Evolutionary conservation across 2,113 vertebrate genomes (phyloP).

Genomic region (Hylia prasina): DNA sequence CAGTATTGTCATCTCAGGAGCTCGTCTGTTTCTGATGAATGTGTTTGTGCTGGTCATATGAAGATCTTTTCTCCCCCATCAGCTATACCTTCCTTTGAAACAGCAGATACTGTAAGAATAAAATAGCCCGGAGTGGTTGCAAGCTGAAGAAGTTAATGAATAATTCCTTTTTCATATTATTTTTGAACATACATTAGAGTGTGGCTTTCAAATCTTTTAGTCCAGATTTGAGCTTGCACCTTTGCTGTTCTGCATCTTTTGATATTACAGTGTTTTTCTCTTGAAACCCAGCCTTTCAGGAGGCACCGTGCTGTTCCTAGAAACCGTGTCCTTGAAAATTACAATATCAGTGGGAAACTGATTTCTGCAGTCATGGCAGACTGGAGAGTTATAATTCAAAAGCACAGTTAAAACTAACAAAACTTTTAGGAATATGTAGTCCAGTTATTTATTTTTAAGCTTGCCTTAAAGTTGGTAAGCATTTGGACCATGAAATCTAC

Average conservation of each 20-base stretch:
- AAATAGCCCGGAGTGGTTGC: slow-evolving; percentile 15
- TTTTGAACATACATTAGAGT: slow-evolving; percentile 24
- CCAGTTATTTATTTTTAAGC: neutral
- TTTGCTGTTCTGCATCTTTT: slow-evolving; percentile 11
- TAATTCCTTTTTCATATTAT: slow-evolving; percentile 30
- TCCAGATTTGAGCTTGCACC: neutral
- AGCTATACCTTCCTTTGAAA: slow-evolving; percentile 43
- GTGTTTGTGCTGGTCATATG: slow-evolving; percentile 1
- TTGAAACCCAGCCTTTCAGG: neutral
- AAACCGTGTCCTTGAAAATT: neutral
- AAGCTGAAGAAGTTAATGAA: slow-evolving; percentile 55
- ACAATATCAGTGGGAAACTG: neutral
- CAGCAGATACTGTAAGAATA: neutral
- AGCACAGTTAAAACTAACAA: neutral
- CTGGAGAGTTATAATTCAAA: neutral
- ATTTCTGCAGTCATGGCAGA: neutral
- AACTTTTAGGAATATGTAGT: neutral
- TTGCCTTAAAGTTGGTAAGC: neutral
- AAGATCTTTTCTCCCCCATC: neutral
- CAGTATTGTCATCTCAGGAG: neutral
- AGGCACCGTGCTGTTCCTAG: neutral
- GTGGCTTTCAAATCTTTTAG: slow-evolving; percentile 9
- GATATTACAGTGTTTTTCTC: neutral
- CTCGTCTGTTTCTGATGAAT: slow-evolving; percentile 19
- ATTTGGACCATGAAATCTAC: neutral